Evolutionary conservation across 1,140 invertebrate genomes (phyloP).

Genomic region (Orchesella cincta): DNA sequence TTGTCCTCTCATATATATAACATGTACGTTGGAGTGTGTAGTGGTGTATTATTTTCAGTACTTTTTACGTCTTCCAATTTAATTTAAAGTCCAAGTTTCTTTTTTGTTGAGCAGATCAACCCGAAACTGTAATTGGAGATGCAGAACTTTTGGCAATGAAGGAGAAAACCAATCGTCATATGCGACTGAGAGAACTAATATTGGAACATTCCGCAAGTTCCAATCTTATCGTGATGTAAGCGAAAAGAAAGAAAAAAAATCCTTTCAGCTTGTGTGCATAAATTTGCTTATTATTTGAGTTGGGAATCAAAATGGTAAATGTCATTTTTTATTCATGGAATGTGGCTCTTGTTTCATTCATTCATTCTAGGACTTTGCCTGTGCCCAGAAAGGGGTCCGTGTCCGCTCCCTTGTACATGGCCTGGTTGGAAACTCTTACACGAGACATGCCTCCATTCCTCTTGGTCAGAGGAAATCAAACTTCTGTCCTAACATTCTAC

Average conservation of each 20-base stretch:
- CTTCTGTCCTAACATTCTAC: constrained; percentile 66
- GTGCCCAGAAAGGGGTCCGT: constrained; percentile 66
- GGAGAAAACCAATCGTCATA: constrained; percentile 83
- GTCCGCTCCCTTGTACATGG: constrained; percentile 63
- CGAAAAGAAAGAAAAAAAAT: too few species aligned
- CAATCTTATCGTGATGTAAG: constrained; percentile 82
- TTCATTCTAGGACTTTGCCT: constrained; percentile 64
- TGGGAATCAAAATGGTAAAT: too few species aligned
- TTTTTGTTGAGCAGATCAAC: constrained; percentile 35
- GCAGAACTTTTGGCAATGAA: constrained; percentile 72
- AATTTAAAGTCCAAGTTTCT: too few species aligned
- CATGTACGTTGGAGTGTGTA: too few species aligned
- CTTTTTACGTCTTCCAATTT: too few species aligned
- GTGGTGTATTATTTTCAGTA: too few species aligned
- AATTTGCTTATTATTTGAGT: too few species aligned
- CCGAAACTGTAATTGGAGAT: constrained; percentile 71
- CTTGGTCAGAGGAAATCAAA: constrained; percentile 64
- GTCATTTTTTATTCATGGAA: too few species aligned
- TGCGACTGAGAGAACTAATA: constrained; percentile 80
- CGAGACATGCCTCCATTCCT: constrained; percentile 63
- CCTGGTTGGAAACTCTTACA: constrained; percentile 65
- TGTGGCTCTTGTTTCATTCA: constrained; percentile 35
- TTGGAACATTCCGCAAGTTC: constrained; percentile 79
- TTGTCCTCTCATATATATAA: too few species aligned
- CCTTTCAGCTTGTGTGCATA: too few species aligned